Conservation (phyloP, 2,888 invertebrate genomes). For the Punctoribates punctum region DNA sequence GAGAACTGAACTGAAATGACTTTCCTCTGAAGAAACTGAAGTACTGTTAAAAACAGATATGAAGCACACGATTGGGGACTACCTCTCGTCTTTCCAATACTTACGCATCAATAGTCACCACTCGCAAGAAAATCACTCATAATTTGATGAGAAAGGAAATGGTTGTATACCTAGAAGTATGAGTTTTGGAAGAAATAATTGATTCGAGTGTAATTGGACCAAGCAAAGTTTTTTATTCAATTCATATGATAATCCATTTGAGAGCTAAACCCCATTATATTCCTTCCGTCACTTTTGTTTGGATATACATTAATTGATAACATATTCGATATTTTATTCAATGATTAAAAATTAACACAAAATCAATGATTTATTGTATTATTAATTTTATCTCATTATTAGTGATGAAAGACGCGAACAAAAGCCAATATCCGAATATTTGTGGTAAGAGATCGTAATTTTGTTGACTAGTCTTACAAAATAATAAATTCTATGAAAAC, state of each 20-base stretch:
- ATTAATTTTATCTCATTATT: neutral
- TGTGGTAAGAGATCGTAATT: slow-evolving; percentile 7
- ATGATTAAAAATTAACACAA: neutral
- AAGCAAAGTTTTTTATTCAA: too few relatives aligned
- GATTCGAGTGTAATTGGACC: too few relatives aligned
- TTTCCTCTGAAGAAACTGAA: neutral
- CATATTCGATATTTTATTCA: too few relatives aligned
- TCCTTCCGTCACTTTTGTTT: too few relatives aligned
- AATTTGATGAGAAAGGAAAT: too few relatives aligned
- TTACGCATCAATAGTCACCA: slow-evolving; percentile 9
- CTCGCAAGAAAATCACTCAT: too few relatives aligned
- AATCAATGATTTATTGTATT: neutral
- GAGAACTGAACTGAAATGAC: slow-evolving; percentile 3
- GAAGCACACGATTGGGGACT: neutral
- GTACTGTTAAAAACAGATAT: neutral
- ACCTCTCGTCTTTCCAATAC: neutral
- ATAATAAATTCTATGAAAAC: neutral
- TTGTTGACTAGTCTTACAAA: slow-evolving; percentile 9
- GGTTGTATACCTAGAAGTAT: too few relatives aligned
- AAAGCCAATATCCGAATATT: slow-evolving; percentile 22
- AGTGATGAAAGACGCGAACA: slow-evolving; percentile 21
- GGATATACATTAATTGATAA: too few relatives aligned
- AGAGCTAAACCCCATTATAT: too few relatives aligned
- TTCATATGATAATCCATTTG: too few relatives aligned
- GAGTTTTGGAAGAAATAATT: too few relatives aligned